Evolutionary conservation across 2,113 vertebrate species (phyloP).

Genomic region (Vombatus ursinus): DNA sequence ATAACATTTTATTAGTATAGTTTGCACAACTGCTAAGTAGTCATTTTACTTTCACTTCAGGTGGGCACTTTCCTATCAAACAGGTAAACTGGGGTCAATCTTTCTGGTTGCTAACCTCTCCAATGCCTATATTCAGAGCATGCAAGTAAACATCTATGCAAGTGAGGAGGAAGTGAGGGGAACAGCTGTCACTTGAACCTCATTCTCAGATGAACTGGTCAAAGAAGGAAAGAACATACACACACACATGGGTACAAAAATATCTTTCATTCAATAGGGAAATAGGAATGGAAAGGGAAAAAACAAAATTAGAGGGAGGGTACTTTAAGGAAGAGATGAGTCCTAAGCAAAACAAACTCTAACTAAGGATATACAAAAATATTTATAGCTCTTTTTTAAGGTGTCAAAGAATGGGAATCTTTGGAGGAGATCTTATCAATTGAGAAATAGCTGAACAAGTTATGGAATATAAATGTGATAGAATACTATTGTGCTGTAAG

Average conservation of each 20-base stretch:
- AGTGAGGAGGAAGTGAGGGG: background rate
- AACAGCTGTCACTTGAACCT: background rate
- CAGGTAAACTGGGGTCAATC: no score
- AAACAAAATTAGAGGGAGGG: background rate
- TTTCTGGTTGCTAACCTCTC: background rate
- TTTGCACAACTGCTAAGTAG: background rate
- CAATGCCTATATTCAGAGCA: background rate
- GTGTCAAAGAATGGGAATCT: background rate
- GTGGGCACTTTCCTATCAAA: background rate
- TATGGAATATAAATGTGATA: background rate
- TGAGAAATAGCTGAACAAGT: background rate
- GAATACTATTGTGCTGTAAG: no score
- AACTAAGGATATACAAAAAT: background rate
- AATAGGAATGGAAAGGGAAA: background rate
- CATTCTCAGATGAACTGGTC: background rate
- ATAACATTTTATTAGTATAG: background rate
- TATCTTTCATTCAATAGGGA: background rate
- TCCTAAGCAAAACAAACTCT: background rate
- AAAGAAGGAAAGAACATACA: no score
- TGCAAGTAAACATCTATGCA: background rate
- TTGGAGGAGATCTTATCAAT: background rate
- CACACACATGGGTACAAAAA: background rate
- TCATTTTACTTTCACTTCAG: background rate
- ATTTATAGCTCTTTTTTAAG: background rate
- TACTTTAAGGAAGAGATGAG: background rate